phyloP scores from a whole-genome alignment of 2,888 invertebrate species.

The Drosophila austrosaltans region DNA sequence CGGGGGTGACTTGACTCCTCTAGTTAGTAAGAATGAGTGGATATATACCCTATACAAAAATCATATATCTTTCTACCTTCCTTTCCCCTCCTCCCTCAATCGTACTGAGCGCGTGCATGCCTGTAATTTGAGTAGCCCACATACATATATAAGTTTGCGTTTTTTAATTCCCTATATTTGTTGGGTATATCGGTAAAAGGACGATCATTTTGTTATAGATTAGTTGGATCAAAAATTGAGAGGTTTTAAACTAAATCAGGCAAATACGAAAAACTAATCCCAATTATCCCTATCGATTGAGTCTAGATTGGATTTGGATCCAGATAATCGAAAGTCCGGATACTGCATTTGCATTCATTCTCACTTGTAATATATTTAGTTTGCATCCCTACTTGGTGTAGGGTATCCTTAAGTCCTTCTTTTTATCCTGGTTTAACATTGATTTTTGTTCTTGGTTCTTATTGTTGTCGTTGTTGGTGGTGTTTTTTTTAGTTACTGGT shows the following conservation, averaged over 20 bases:
- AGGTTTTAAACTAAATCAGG: too few species aligned
- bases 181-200: background rate
- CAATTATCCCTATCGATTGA: too few species aligned
- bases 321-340: too few species aligned
- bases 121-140: slow-evolving; percentile 11
- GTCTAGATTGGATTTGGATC: too few species aligned
- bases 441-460: background rate
- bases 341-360: too few species aligned
- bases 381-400: background rate
- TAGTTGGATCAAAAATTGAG: too few species aligned
- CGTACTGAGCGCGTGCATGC: background rate
- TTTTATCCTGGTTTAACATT: background rate
- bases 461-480: background rate
- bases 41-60: slow-evolving; percentile 3
- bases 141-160: too few species aligned
- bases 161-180: background rate
- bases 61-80: background rate
- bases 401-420: background rate
- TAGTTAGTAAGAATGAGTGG: slow-evolving; percentile 11
- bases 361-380: too few species aligned
- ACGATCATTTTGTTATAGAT: too few species aligned
- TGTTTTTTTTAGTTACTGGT: background rate
- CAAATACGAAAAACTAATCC: too few species aligned
- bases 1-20: slow-evolving; percentile 19
- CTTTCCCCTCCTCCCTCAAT: background rate